These are phyloP conservation scores for Apogon talboti DNA, from an alignment of 2,797 vertebrate genomes.

Conservation along the genomic window DNA sequence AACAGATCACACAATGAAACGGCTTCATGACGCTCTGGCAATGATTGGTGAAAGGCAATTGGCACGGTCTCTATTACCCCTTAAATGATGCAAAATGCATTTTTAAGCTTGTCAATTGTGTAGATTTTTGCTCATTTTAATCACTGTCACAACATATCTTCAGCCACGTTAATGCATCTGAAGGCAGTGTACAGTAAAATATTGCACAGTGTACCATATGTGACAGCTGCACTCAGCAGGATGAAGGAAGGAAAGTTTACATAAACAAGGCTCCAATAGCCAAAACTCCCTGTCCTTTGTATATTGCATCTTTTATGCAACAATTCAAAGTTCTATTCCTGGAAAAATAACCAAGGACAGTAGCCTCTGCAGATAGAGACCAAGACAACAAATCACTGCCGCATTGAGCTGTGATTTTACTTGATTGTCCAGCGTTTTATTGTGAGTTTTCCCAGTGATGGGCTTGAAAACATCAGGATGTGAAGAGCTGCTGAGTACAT, in stretches of 20 bases:
- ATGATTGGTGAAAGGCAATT: constrained; percentile 6
- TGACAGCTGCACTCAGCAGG: constrained; percentile 65
- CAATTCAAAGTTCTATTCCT: constrained; percentile 33
- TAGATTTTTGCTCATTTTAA: constrained; percentile 34
- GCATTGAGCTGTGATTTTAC: constrained; percentile 15
- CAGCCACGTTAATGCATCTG: constrained; percentile 33
- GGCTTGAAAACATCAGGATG: constrained; percentile 13
- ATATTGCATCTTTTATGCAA: constrained; percentile 38
- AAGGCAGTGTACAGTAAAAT: constrained; percentile 53
- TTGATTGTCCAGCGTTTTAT: constrained; percentile 48
- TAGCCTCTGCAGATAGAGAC: constrained; percentile 26
- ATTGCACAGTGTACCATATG: constrained; percentile 48
- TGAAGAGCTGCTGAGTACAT: constrained; percentile 28
- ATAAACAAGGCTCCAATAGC: constrained; percentile 33
- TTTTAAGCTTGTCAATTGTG: constrained; percentile 25
- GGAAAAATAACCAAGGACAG: constrained; percentile 40
- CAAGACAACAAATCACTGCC: constrained; percentile 10
- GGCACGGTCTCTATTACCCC: constrained; percentile 16
- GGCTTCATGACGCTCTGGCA: background rate
- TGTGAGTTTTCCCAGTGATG: constrained; percentile 36
- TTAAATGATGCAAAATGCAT: constrained; percentile 25
- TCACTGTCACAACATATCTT: constrained; percentile 38
- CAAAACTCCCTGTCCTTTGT: constrained; percentile 41
- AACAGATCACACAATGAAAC: constrained; percentile 6
- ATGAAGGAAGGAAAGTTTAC: constrained; percentile 37